Percentiles rank a stretch among this genome's conserved stretches.
These are phyloP conservation scores for Cerceris rybyensis DNA, from an alignment of 2,888 invertebrate genomes.

Conservation along the genomic window DNA sequence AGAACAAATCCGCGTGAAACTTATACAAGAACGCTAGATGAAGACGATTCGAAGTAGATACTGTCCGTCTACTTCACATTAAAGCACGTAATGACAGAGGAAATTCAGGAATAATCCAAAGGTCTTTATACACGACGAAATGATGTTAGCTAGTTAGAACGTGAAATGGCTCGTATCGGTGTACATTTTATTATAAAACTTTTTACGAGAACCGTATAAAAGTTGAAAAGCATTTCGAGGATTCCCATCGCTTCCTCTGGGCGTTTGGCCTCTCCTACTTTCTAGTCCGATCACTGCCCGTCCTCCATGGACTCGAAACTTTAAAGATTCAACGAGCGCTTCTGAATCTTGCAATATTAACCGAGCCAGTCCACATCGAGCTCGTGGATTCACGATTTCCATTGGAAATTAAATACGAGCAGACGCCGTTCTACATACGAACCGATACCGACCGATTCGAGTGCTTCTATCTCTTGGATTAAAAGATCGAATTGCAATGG, in stretches of 20 bases:
- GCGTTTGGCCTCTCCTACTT: constrained; percentile 26
- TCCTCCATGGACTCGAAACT: constrained; percentile 34
- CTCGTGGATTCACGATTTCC: constrained; percentile 50
- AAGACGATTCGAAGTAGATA: not conserved
- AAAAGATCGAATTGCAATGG: constrained; percentile 55
- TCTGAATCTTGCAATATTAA: constrained; percentile 60
- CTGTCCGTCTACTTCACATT: not conserved
- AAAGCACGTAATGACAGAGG: constrained; percentile 27
- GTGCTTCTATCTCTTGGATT: constrained; percentile 67
- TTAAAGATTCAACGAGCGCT: constrained; percentile 54
- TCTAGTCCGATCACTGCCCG: constrained; percentile 32
- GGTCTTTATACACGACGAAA: constrained; percentile 21
- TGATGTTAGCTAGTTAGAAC: constrained; percentile 27
- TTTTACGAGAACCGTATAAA: constrained; percentile 75
- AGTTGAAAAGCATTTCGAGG: constrained; percentile 62
- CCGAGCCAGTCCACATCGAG: constrained; percentile 18
- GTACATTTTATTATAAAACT: constrained; percentile 71
- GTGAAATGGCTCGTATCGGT: constrained; percentile 34
- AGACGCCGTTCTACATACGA: constrained; percentile 33
- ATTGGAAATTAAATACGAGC: constrained; percentile 62
- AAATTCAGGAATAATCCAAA: constrained; percentile 26
- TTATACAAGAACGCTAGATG: not conserved
- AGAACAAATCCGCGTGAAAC: constrained; percentile 28
- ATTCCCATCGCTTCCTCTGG: constrained; percentile 40
- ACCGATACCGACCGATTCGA: constrained; percentile 54